Percentiles rank a stretch among this genome's conserved stretches.
Evolutionary conservation across 1,140 invertebrate species (phyloP).

Genomic region (Drosophila mojavensis): DNA sequence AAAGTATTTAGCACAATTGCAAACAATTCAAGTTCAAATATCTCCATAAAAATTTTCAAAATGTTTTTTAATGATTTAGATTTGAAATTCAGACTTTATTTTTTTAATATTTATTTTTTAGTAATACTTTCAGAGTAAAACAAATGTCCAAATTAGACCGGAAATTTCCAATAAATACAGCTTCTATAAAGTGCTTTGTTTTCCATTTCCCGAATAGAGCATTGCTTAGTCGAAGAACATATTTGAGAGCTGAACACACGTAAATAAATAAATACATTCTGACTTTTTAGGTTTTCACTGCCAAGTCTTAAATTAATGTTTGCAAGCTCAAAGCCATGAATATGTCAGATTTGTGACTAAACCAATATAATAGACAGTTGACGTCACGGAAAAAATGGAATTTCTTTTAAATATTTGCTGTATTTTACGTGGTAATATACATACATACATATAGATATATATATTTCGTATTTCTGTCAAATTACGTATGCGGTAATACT

Average conservation of each 20-base stretch:
- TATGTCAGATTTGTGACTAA: slow-evolving; percentile 77
- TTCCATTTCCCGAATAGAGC: background rate
- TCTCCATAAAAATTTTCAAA: too few species aligned
- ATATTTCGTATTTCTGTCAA: slow-evolving; percentile 30
- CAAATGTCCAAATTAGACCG: too few species aligned
- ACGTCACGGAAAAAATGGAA: slow-evolving; percentile 75
- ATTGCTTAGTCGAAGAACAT: background rate
- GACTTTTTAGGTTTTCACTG: slow-evolving; percentile 3
- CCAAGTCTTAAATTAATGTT: slow-evolving; percentile 16
- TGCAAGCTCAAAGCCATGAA: slow-evolving; percentile 20
- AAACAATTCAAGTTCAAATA: too few species aligned
- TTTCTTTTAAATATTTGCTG: slow-evolving; percentile 75
- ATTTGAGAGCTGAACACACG: background rate
- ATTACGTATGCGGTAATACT: slow-evolving; percentile 69
- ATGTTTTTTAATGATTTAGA: too few species aligned
- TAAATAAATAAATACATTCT: background rate
- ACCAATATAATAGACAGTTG: slow-evolving; percentile 70
- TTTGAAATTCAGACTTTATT: too few species aligned
- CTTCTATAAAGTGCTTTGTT: too few species aligned
- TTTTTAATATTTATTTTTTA: too few species aligned
- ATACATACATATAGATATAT: background rate
- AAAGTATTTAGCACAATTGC: background rate
- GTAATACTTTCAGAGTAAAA: too few species aligned
- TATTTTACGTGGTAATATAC: slow-evolving; percentile 48
- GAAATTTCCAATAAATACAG: too few species aligned